Evolutionary conservation across 2,888 invertebrate species (phyloP).

Genomic region (Drosophila acutilabella): DNA sequence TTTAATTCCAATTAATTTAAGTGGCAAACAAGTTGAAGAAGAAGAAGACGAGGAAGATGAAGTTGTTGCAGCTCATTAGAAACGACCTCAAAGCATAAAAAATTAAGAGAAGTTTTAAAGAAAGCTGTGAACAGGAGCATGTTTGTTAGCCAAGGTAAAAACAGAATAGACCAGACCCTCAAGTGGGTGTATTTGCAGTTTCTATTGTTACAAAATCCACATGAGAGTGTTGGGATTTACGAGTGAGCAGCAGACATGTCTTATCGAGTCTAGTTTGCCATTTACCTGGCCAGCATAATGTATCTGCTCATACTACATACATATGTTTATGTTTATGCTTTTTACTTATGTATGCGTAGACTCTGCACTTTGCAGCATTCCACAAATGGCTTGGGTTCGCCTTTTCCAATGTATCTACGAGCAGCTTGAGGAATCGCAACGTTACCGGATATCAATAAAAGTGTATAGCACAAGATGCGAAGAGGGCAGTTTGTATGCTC

Average conservation of each 20-base stretch:
- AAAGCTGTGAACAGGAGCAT: slow-evolving; percentile 60
- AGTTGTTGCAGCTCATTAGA: slow-evolving; percentile 61
- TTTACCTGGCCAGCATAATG: slow-evolving; percentile 54
- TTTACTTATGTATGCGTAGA: slow-evolving; percentile 12
- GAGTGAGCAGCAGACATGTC: slow-evolving; percentile 64
- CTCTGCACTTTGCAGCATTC: slow-evolving; percentile 58
- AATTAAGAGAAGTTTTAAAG: slow-evolving; percentile 51
- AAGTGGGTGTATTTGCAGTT: slow-evolving; percentile 29
- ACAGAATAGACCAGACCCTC: slow-evolving; percentile 11
- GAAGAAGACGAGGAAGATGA: slow-evolving; percentile 20
- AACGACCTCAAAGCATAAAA: slow-evolving; percentile 61
- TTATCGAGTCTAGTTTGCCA: slow-evolving; percentile 70
- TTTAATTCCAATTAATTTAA: slow-evolving; percentile 62
- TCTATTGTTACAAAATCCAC: slow-evolving; percentile 42
- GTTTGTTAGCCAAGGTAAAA: slow-evolving; percentile 15
- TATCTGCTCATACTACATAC: slow-evolving; percentile 6
- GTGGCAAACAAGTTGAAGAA: slow-evolving; percentile 39
- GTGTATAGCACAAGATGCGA: slow-evolving; percentile 31
- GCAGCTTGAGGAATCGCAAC: slow-evolving; percentile 57
- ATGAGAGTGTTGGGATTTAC: slow-evolving; percentile 29
- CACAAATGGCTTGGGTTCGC: slow-evolving; percentile 49
- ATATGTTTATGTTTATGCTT: slow-evolving; percentile 1
- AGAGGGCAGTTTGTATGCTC: slow-evolving; percentile 13
- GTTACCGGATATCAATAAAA: slow-evolving; percentile 70
- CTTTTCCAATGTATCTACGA: slow-evolving; percentile 14